Conservation (phyloP, 1,140 invertebrate species). For the Trialeurodes vaporariorum region DNA sequence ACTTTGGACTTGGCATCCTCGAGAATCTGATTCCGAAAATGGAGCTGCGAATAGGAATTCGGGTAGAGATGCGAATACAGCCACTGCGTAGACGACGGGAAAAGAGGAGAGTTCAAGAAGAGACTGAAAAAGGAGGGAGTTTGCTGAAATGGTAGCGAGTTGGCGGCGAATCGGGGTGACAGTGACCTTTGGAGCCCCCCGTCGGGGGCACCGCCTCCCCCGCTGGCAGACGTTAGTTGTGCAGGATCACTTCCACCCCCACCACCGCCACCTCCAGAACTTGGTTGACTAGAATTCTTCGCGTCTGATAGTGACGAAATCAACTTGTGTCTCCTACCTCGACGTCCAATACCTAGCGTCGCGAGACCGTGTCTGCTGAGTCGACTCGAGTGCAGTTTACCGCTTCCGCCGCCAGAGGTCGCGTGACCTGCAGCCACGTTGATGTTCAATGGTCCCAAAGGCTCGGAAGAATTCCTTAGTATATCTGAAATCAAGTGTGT, state of each 20-base stretch:
- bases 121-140: conserved; percentile 35
- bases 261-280: no score
- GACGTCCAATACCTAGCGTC: not conserved
- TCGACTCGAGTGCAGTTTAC: not conserved
- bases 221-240: no score
- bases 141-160: conserved; percentile 31
- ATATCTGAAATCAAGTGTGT: not conserved
- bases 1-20: conserved; percentile 14
- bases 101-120: conserved; percentile 52
- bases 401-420: not conserved
- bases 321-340: not conserved
- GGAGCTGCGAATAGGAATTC: conserved; percentile 20
- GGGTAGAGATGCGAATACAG: conserved; percentile 55
- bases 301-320: not conserved
- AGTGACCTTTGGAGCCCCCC: not conserved
- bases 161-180: not conserved
- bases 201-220: not conserved
- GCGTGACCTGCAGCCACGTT: not conserved
- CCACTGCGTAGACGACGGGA: conserved; percentile 60
- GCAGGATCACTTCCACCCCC: no score
- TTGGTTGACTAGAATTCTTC: no score
- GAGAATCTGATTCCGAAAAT: conserved; percentile 15
- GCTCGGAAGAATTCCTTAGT: not conserved
- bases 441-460: not conserved
- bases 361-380: not conserved